Percentiles rank a stretch among this genome's conserved stretches.
Conservation (phyloP, 2,113 vertebrate genomes). For the Onychostoma macrolepis region DNA sequence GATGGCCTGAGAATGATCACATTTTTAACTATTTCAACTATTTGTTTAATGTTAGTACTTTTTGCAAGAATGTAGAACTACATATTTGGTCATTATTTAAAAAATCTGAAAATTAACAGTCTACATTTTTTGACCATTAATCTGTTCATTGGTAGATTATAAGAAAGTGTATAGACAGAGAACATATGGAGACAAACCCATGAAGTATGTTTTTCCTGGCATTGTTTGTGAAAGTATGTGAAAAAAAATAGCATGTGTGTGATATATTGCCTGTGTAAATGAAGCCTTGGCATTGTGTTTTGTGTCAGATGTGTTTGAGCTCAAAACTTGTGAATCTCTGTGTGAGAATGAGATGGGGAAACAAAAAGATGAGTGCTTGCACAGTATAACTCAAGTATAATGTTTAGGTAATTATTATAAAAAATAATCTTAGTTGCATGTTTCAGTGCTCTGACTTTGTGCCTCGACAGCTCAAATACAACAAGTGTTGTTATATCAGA, state of each 20-base stretch:
- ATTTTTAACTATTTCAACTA: too few species aligned
- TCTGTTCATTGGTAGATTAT: neutral
- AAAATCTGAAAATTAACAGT: neutral
- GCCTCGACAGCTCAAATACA: too few species aligned
- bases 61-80: neutral
- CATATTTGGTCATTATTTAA: neutral
- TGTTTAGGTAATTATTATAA: neutral
- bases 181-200: neutral
- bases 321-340: neutral
- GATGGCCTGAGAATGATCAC: too few species aligned
- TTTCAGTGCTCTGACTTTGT: neutral
- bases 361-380: neutral
- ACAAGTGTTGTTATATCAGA: too few species aligned
- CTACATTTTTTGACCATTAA: neutral
- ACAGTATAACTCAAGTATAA: neutral
- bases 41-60: neutral
- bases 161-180: neutral
- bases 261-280: neutral
- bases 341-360: neutral
- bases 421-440: neutral
- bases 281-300: neutral
- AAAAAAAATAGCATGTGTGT: conserved; percentile 6
- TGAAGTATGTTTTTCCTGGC: neutral
- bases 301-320: neutral
- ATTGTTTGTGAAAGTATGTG: neutral